phyloP scores from a whole-genome alignment of 2,888 invertebrate species.

The Thymelicus acteon region DNA sequence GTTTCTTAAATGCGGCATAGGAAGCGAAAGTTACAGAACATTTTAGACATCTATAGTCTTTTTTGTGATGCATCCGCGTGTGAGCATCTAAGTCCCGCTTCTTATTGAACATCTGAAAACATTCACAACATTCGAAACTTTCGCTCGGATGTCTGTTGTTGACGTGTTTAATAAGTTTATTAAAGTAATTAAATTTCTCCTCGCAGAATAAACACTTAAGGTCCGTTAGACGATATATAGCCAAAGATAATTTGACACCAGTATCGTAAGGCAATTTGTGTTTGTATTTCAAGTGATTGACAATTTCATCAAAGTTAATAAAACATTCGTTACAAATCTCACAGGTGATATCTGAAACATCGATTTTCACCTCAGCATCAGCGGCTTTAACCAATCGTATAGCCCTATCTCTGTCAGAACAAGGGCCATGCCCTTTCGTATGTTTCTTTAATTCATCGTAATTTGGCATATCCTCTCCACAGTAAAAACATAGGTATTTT shows the following conservation, averaged over 20 bases:
- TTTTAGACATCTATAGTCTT: constrained; percentile 57
- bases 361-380: constrained; percentile 70
- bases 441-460: constrained; percentile 59
- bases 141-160: constrained; percentile 59
- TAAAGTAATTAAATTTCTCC: constrained; percentile 55
- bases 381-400: constrained; percentile 60
- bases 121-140: constrained; percentile 58
- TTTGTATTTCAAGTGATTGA: constrained; percentile 58
- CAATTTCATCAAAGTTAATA: constrained; percentile 50
- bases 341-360: constrained; percentile 66
- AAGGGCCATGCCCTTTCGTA: constrained; percentile 61
- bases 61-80: constrained; percentile 57
- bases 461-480: constrained; percentile 58
- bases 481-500: constrained; percentile 73
- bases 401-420: constrained; percentile 58
- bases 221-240: constrained; percentile 61
- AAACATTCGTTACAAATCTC: constrained; percentile 57
- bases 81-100: constrained; percentile 64
- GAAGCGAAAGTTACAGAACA: constrained; percentile 57
- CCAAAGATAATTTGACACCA: constrained; percentile 54
- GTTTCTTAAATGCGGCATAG: constrained; percentile 54
- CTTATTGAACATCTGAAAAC: constrained; percentile 62
- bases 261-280: constrained; percentile 60
- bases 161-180: constrained; percentile 63
- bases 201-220: constrained; percentile 65